Evolutionary conservation across 1,140 invertebrate genomes (phyloP).

Genomic region (Caenorhabditis brenneri): DNA sequence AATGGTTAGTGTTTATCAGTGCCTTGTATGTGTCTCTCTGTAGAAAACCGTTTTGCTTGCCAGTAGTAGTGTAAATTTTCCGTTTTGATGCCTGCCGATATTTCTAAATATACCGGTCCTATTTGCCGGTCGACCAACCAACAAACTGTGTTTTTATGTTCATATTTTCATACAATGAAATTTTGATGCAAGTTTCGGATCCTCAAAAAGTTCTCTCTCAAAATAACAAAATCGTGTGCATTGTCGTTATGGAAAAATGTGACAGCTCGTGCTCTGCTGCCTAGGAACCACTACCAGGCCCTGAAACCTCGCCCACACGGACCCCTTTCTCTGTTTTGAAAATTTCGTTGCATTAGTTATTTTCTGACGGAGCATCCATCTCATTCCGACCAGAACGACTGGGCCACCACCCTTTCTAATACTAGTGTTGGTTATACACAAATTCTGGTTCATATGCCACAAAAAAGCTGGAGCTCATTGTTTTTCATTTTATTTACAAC

Average conservation of each 20-base stretch:
- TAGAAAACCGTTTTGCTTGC: background rate
- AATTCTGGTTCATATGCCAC: background rate
- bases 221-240: background rate
- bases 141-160: background rate
- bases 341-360: constrained; percentile 36
- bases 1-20: constrained; percentile 27
- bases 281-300: background rate
- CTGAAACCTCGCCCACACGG: background rate
- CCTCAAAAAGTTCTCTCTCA: background rate
- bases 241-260: background rate
- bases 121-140: constrained; percentile 9
- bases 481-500: background rate
- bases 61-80: background rate
- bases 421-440: background rate
- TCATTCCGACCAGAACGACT: background rate
- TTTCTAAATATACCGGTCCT: constrained; percentile 7
- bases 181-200: background rate
- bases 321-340: background rate
- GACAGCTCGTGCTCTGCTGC: background rate
- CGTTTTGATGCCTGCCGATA: background rate
- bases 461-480: background rate
- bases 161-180: background rate
- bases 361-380: background rate
- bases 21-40: background rate
- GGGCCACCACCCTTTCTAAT: background rate